Evolutionary conservation across 2,113 vertebrate species (phyloP).

Genomic region (Phaethon lepturus): DNA sequence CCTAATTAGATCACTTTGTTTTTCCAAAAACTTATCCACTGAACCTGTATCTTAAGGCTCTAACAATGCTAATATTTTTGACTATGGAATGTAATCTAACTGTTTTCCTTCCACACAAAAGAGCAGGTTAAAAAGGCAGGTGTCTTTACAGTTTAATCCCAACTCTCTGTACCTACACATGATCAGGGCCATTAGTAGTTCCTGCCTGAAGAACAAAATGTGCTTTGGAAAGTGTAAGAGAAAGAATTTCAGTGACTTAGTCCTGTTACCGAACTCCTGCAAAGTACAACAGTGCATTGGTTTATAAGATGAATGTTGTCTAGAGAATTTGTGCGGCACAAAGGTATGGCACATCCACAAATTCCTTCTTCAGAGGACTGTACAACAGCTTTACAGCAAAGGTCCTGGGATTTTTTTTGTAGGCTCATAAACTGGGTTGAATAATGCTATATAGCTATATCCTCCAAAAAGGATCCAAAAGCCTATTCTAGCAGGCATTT

Average conservation of each 20-base stretch:
- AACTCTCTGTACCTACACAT: neutral
- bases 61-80: neutral
- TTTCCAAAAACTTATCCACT: neutral
- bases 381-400: neutral
- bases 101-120: neutral
- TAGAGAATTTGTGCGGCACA: neutral
- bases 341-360: neutral
- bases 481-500: neutral
- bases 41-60: neutral
- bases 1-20: conserved; percentile 23
- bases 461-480: neutral
- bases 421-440: neutral
- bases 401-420: neutral
- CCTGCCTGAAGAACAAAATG: neutral
- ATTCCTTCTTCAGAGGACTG: neutral
- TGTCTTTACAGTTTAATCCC: neutral
- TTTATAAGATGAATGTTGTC: neutral
- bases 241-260: neutral
- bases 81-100: neutral
- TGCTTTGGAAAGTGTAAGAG: neutral
- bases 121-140: neutral
- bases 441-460: neutral
- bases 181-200: neutral
- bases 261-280: neutral
- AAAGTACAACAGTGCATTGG: neutral